Evolutionary conservation across 2,113 vertebrate species (phyloP).

Genomic region (Epinephelus cyanopodus): DNA sequence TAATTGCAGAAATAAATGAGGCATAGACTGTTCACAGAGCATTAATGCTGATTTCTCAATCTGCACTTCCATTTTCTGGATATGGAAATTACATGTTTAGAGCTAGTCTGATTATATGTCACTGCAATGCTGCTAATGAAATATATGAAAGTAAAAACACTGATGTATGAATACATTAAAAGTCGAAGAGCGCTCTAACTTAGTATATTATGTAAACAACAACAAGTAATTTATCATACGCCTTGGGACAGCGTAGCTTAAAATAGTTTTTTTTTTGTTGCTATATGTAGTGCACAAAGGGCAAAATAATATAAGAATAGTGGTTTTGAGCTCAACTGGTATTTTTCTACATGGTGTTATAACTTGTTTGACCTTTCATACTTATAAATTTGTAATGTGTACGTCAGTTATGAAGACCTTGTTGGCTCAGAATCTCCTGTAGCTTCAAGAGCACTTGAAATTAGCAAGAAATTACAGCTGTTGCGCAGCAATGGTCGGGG

Average conservation of each 20-base stretch:
- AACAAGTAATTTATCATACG: constrained; percentile 36
- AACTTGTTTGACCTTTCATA: constrained; percentile 18
- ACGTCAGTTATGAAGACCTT: neutral
- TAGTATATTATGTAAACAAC: constrained; percentile 37
- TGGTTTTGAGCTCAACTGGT: neutral
- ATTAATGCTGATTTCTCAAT: constrained; percentile 54
- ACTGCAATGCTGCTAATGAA: constrained; percentile 42
- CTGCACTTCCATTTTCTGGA: constrained; percentile 42
- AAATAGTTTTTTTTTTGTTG: constrained; percentile 4
- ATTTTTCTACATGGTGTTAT: neutral
- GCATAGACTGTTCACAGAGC: constrained; percentile 25
- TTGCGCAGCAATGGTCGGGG: no score
- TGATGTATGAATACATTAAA: constrained; percentile 49
- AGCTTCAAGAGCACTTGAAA: neutral
- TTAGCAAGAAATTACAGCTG: neutral
- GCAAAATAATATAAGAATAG: constrained; percentile 14
- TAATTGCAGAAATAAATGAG: constrained; percentile 72
- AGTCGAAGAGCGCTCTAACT: neutral
- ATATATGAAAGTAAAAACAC: constrained; percentile 42
- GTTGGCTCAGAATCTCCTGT: neutral
- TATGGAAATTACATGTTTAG: constrained; percentile 61
- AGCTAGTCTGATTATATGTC: constrained; percentile 42
- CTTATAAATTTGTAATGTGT: constrained; percentile 16
- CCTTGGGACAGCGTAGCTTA: constrained; percentile 1
- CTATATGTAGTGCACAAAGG: neutral